phyloP scores from a whole-genome alignment of 2,113 vertebrate species.

The Pardalotus punctatus region DNA sequence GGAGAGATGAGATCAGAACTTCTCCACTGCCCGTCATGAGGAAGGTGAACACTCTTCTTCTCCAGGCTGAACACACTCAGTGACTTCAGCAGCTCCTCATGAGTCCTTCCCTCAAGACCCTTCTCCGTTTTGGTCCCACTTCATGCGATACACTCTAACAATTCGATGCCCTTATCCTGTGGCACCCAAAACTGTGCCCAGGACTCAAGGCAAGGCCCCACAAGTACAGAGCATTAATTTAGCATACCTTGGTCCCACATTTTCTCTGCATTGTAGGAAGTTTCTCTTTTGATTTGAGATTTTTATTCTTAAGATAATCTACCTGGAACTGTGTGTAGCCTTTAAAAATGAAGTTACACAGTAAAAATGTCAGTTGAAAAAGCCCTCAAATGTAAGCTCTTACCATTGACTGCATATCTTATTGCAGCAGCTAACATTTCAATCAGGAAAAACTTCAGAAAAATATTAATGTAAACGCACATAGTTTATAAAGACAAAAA shows the following conservation, averaged over 20 bases:
- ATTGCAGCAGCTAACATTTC: constrained; percentile 49
- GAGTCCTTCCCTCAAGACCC: background rate
- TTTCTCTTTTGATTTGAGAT: background rate
- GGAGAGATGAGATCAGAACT: background rate
- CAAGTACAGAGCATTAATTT: background rate
- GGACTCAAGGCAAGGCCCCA: fast-evolving
- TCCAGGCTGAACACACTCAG: background rate
- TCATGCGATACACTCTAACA: background rate
- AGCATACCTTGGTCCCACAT: background rate
- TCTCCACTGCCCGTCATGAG: background rate
- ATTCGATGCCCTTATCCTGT: background rate
- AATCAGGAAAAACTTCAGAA: constrained; percentile 63
- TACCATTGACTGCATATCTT: background rate
- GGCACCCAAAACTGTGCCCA: background rate
- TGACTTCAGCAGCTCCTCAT: fast-evolving
- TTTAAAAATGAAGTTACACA: background rate
- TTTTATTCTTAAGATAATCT: background rate
- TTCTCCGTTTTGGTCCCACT: background rate
- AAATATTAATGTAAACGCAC: constrained; percentile 58
- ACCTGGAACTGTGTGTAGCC: background rate
- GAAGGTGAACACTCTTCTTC: background rate
- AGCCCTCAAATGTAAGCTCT: background rate
- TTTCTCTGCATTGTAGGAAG: background rate
- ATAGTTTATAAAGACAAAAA: constrained; percentile 74
- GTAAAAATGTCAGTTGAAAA: background rate